Percentiles rank a stretch among this genome's conserved stretches.
phyloP scores from a whole-genome alignment of 2,888 invertebrate genomes.

The Spicauda simplicius region DNA sequence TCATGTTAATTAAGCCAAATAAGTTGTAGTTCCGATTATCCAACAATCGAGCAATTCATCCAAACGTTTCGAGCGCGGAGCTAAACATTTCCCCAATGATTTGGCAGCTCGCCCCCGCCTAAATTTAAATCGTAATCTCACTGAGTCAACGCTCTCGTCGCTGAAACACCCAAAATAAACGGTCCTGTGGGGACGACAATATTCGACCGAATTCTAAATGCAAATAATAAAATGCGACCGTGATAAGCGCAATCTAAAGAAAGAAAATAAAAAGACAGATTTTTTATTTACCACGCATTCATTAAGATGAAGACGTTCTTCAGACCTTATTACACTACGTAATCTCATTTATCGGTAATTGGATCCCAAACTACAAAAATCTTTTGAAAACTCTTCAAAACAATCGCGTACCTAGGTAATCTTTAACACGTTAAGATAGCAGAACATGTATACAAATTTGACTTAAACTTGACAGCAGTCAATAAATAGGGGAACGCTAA shows the following conservation, averaged over 20 bases:
- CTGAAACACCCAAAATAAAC: conserved; percentile 76
- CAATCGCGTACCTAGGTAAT: neutral
- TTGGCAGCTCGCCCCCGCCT: conserved; percentile 81
- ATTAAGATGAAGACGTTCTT: no score
- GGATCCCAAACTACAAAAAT: neutral
- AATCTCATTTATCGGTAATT: no score
- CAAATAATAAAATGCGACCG: conserved; percentile 52
- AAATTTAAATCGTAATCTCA: conserved; percentile 83
- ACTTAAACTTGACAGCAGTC: neutral
- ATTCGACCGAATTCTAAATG: conserved; percentile 64
- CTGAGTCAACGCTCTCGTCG: conserved; percentile 81
- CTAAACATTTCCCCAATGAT: conserved; percentile 76
- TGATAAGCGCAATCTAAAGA: conserved; percentile 8
- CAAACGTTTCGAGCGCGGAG: conserved; percentile 56
- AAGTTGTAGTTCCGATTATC: conserved; percentile 40
- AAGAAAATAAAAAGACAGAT: neutral
- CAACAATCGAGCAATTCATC: conserved; percentile 63
- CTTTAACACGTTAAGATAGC: conserved; percentile 3
- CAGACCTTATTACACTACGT: no score
- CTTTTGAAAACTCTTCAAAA: conserved; percentile 9
- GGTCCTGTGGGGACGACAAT: conserved; percentile 68
- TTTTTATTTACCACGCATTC: no score
- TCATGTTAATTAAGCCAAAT: conserved; percentile 22
- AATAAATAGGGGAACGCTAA: neutral
- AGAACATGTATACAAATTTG: conserved; percentile 5